Evolutionary conservation across 2,113 vertebrate species (phyloP), one percentile per base, ranked within the genome.

Genomic region (Myxocyprinus asiaticus): DNA sequence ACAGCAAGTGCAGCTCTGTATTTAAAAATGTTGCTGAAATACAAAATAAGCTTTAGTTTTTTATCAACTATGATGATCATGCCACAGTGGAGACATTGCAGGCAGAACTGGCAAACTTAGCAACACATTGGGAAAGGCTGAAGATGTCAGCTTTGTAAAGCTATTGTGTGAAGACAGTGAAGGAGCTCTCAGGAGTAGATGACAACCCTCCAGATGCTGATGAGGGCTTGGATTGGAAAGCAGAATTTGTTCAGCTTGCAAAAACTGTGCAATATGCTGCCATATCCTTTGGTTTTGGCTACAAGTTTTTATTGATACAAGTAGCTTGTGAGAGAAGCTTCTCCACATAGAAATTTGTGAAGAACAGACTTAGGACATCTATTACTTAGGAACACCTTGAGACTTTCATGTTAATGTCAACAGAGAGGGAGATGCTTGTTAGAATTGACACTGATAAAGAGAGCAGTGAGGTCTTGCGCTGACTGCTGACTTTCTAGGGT

Each of bases 141-240:
- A 42, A 63, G 22, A 63, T 63, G 61, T 63, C 61, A 4, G 42
- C 22, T 42, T 63, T 63, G 22, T 17, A 63, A 2, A 63, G 61
- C 22, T 63, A 63, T 63, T 11, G 61, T 42, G 58, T 61, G 12
- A 63, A 77, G 75, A 53, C 51, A 77, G 22, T 66, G 63, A 77
- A 66, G 50, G 75, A 53, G 53, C 51, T 77, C 63, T 56, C 22
- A 77, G 10, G 9, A 63, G 61, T 42, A 63, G 61, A 63, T 12
- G 4, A 9, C 59, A 62, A 62, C 59, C 59, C 33, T 62, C 6
- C 59, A 62, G 17, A 9, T 22, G 59, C 59, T 11, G 59, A 62
- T 62, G 22, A 62, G 59, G 59, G 59, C 22, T 62, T 62, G 22
- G 1, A 11, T 63, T 42, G 22, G 17, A 11, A 10, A 63, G 61